These are phyloP conservation scores for Catostylus mosaicus DNA, from an alignment of 30 jellyfish, hydroid and myxozoan species.

Conservation along the genomic window DNA sequence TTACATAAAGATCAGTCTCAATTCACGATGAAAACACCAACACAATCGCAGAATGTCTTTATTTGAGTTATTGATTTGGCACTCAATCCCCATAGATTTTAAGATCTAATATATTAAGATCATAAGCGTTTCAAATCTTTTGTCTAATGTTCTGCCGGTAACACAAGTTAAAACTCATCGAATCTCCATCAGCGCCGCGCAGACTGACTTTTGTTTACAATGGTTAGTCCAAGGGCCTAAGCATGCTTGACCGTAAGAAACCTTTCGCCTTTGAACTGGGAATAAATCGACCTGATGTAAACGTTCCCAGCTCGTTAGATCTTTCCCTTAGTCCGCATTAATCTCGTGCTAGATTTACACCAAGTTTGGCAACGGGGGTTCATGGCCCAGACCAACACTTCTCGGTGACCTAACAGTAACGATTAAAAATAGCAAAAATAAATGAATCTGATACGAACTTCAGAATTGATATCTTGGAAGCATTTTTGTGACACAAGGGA, in stretches of 20 bases:
- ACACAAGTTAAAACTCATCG: conserved; percentile 55
- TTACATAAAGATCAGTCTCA: conserved; percentile 60
- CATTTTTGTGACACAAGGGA: neutral
- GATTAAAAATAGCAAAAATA: neutral
- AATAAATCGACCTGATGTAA: conserved; percentile 30
- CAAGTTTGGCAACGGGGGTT: conserved; percentile 20
- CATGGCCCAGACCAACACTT: neutral
- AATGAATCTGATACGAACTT: neutral
- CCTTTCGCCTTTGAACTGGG: conserved; percentile 52
- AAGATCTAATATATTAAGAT: conserved; percentile 63
- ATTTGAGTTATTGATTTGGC: conserved; percentile 74
- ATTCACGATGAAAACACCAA: conserved; percentile 42
- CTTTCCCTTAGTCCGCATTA: conserved; percentile 39
- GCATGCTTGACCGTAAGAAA: conserved; percentile 35
- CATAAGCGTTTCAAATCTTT: conserved; percentile 67
- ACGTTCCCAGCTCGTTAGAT: conserved; percentile 41
- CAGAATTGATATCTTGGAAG: neutral
- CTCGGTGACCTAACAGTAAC: neutral
- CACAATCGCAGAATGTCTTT: conserved; percentile 61
- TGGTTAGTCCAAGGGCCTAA: conserved; percentile 32
- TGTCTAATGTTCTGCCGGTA: conserved; percentile 67
- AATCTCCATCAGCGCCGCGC: conserved; percentile 79
- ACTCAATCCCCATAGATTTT: conserved; percentile 69
- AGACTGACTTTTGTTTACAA: conserved; percentile 56
- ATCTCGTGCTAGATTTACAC: conserved; percentile 37